Conservation (phyloP, 1,140 invertebrate species). For the Muscidifurax raptorellus region DNA sequence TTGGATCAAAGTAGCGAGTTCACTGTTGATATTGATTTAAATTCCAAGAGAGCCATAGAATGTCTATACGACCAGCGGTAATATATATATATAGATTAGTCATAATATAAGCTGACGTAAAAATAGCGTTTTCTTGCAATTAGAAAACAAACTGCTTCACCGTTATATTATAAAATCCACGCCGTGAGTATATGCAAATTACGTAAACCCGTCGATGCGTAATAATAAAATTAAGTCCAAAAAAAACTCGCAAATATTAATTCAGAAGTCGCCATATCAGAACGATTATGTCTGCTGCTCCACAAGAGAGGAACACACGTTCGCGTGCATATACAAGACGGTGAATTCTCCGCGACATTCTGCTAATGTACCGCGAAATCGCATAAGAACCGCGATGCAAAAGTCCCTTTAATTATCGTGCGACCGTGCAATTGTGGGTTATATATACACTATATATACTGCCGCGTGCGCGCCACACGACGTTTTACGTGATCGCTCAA, state of each 20-base stretch:
- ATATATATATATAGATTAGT: background rate
- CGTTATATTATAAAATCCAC: no score
- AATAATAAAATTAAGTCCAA: slow-evolving; percentile 8
- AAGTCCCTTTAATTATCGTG: slow-evolving; percentile 32
- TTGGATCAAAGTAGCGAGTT: background rate
- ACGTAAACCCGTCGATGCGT: background rate
- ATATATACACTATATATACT: no score
- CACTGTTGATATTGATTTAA: background rate
- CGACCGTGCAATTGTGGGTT: slow-evolving; percentile 22
- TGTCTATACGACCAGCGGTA: no score
- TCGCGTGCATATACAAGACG: background rate
- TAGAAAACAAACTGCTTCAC: background rate
- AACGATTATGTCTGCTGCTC: background rate
- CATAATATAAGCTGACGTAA: background rate
- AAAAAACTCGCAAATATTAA: background rate
- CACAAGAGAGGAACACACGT: no score
- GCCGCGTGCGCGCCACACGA: background rate
- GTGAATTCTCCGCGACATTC: background rate
- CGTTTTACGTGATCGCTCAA: slow-evolving; percentile 34
- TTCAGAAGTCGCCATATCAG: slow-evolving; percentile 10
- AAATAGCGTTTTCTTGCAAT: background rate
- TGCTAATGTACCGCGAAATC: slow-evolving; percentile 7
- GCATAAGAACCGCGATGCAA: slow-evolving; percentile 15
- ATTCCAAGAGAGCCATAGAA: no score
- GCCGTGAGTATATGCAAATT: background rate